Percentiles rank a stretch among this genome's conserved stretches.
Conservation (phyloP, 2,797 vertebrate genomes). For the Bryconaethiops microstoma region DNA sequence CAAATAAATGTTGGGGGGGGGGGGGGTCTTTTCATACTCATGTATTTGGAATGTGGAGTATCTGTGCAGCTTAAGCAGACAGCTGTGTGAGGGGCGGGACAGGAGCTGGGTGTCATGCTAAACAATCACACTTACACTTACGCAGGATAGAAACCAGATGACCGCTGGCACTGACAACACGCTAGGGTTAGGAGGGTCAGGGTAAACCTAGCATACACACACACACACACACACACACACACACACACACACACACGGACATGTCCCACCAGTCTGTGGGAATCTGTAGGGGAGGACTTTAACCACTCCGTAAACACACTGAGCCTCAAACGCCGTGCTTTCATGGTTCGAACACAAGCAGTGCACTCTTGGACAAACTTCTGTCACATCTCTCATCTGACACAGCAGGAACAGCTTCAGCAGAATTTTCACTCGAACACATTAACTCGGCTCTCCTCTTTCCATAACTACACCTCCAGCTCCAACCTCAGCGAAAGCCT, state of each 20-base stretch:
- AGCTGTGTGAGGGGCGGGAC: constrained; percentile 45
- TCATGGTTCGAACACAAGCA: constrained; percentile 28
- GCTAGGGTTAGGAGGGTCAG: constrained; percentile 45
- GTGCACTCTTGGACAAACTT: constrained; percentile 26
- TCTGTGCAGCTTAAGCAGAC: constrained; percentile 55
- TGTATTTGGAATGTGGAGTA: constrained; percentile 60
- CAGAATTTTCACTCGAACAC: background rate
- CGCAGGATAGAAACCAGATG: constrained; percentile 63
- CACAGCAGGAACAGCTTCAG: constrained; percentile 10
- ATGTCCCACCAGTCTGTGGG: constrained; percentile 7
- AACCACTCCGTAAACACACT: constrained; percentile 36
- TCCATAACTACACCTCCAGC: too few species aligned
- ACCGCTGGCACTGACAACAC: constrained; percentile 49
- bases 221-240: constrained; percentile 40
- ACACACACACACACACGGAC: constrained; percentile 39
- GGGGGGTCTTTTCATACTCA: constrained; percentile 44
- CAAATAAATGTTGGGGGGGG: background rate
- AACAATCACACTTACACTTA: constrained; percentile 68
- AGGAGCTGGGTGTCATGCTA: constrained; percentile 47
- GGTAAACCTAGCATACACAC: constrained; percentile 21
- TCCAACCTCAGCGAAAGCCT: background rate
- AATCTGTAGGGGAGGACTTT: constrained; percentile 17
- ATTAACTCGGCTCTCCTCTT: background rate
- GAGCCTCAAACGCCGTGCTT: constrained; percentile 27
- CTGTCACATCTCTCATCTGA: constrained; percentile 11